Evolutionary conservation across 2,797 vertebrate genomes (phyloP).

Genomic region (Tokudaia muenninki): DNA sequence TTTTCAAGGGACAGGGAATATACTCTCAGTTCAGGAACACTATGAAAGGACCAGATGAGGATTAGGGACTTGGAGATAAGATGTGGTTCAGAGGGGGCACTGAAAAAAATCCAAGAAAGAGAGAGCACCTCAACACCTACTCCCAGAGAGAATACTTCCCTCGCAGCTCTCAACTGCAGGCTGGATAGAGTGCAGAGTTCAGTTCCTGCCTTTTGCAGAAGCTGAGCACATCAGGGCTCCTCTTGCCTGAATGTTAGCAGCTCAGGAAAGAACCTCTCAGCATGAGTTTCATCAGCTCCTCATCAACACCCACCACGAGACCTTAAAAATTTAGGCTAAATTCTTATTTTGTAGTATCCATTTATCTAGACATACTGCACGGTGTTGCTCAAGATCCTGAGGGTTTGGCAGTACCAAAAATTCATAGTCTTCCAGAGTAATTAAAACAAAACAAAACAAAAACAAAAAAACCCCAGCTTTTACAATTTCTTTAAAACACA

Average conservation of each 20-base stretch:
- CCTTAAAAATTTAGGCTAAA: not conserved
- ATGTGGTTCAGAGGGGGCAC: not conserved
- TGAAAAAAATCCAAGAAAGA: constrained; percentile 36
- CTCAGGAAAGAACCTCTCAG: constrained; percentile 33
- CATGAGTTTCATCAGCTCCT: constrained; percentile 5
- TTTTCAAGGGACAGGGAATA: constrained; percentile 35
- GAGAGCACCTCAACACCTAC: constrained; percentile 53
- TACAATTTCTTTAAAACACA: not conserved
- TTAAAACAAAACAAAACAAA: not conserved
- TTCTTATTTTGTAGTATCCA: constrained; percentile 34
- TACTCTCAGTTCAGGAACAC: not conserved
- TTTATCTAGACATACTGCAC: not conserved
- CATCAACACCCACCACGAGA: not conserved
- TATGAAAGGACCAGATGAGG: not conserved
- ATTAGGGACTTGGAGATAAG: constrained; percentile 4
- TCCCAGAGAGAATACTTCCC: constrained; percentile 46
- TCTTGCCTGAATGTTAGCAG: not conserved
- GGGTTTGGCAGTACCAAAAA: constrained; percentile 27
- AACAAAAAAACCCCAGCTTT: not conserved
- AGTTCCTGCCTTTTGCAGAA: not conserved
- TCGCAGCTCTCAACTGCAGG: not conserved
- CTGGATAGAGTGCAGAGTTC: not conserved
- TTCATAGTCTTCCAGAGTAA: not conserved
- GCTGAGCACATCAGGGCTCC: constrained; percentile 6
- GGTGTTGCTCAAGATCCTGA: not conserved